Base-by-base conservation (phyloP, 2,797 vertebrate species). In the Sarcophilus harrisii region DNA sequence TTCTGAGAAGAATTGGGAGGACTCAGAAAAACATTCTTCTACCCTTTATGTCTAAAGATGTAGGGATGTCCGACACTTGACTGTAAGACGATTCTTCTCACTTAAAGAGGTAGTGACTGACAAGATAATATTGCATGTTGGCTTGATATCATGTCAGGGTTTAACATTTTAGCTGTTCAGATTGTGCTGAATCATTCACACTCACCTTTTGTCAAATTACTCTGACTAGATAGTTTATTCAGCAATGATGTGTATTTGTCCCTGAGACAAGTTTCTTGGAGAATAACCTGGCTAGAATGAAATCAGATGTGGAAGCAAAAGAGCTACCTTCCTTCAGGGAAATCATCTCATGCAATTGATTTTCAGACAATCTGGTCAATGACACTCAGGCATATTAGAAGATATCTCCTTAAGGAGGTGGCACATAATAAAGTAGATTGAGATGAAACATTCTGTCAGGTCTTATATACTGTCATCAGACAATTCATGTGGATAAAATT, bases 151-250 rank as follows among this genome's bases (percentile, higher is more conserved):
- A 87, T 87, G 38, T 87, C 73, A 87, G 73, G 73, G 87, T 87
- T 49, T 87, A 49, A 87, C 73, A 87, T 73, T 45, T 87, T 21
- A 87, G 21, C 38, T 49, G 38, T 49, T 87, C 38, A 49, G 38
- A 87, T 87, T 87, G 38, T 87, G 73, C n/a, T 87, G 73, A 87
- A 87, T 87, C 73, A 87, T 87, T 87, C 73, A 87, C 73, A 87
- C 73, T 87, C 73, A 87, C 9, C 73, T 12, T 24, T 24, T 87
- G 38, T 87, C 73, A 87, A 87, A 87, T 87, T 87, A 28, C 38
- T 49, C 10, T 87, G 73, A 49, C 38, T 38, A 87, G 21, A 87
- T 27, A 87, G 27, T 87, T 87, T 87, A 87, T 87, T 87, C 73
- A 87, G 38, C 73, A 87, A 12, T 87, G 73, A 87, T 87, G 9